A percentile compares a stretch with the other conserved stretches of the same genome.
These are phyloP conservation scores for Bombus difficillimus DNA, from an alignment of 1,140 invertebrate genomes.

Conservation along the genomic window DNA sequence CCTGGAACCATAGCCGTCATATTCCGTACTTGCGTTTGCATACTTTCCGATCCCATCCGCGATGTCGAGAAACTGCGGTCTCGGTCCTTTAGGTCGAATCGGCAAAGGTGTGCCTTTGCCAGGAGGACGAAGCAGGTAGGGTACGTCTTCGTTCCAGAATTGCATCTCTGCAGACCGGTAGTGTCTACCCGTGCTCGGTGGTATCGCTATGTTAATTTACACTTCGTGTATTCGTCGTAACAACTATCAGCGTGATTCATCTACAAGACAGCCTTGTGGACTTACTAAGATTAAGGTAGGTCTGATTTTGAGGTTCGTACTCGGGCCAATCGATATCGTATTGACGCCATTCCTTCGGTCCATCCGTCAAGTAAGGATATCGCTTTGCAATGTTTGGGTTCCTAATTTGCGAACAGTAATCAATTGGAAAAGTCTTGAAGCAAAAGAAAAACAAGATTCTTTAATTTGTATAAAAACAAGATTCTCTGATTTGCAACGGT, in stretches of 20 bases:
- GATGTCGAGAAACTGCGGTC: conserved; percentile 71
- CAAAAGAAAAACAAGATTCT: background rate
- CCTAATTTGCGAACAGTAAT: conserved; percentile 77
- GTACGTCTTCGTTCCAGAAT: conserved; percentile 89
- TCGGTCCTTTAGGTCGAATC: conserved; percentile 62
- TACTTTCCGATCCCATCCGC: conserved; percentile 72
- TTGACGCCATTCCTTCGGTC: conserved; percentile 85
- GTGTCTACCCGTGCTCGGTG: conserved; percentile 85
- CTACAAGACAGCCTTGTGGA: conserved; percentile 2
- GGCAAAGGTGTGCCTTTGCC: conserved; percentile 69
- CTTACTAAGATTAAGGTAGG: conserved; percentile 90
- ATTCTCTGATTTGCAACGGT: no score
- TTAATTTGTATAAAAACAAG: no score
- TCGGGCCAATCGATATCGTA: conserved; percentile 91
- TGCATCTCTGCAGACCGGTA: conserved; percentile 87
- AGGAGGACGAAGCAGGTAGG: conserved; percentile 83
- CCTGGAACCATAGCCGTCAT: conserved; percentile 46
- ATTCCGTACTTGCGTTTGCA: conserved; percentile 59
- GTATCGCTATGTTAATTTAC: conserved; percentile 84
- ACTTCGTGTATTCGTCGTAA: background rate
- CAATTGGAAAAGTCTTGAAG: background rate
- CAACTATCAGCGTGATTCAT: no score
- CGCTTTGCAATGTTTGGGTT: conserved; percentile 88
- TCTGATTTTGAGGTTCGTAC: conserved; percentile 88
- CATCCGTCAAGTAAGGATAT: conserved; percentile 83